Evolutionary conservation across 2,888 invertebrate species (phyloP), one percentile per base, ranked within the genome.

Genomic region (Caenorhabditis angaria): DNA sequence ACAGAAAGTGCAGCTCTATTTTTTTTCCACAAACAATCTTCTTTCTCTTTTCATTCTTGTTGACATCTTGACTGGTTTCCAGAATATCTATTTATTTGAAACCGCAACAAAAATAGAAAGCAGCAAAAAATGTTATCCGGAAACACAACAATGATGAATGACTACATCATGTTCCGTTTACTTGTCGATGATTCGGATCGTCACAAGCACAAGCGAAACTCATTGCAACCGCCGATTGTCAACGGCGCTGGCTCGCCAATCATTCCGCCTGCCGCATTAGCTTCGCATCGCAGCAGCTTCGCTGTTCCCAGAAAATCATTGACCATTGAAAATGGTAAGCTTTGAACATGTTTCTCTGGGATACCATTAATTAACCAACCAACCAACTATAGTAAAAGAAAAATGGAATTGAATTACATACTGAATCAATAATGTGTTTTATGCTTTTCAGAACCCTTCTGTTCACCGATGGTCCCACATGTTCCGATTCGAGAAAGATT

Each of bases 141-240:
- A 57, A 76, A 77, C 64, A 77, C 75, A 61, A 69, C 70, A 18
- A 74, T 80, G 65, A 76, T 82, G 59, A 81, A 81, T 65, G 82
- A 82, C 66, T 82, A 82, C 63, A 72, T 82, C 50, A 81, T 82
- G 81, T 82, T 82, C 71, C 82, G 82, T 29, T 70, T 82, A 32
- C 73, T 82, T 20, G 79, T 81, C 69, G 82, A 82, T 60, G 74
- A 77, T 61, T 59, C 71, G 57, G 76, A 70, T 58, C 70, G 65
- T 35, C 60, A 64, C 55, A 70, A 71, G 50, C 75, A 72, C 48
- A 71, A 69, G 41, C 58, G 71, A 32, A 63, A 70, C 54, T 64
- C 71, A 14, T 57, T 68, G 22, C 62, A 63, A 47, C 72, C 68
- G 18, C 62, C 65, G 10, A 5, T n/a, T 2, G 6, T 24, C 3